Evolutionary conservation across 2,113 vertebrate species (phyloP).

Genomic region (Siphamia tubifer): DNA sequence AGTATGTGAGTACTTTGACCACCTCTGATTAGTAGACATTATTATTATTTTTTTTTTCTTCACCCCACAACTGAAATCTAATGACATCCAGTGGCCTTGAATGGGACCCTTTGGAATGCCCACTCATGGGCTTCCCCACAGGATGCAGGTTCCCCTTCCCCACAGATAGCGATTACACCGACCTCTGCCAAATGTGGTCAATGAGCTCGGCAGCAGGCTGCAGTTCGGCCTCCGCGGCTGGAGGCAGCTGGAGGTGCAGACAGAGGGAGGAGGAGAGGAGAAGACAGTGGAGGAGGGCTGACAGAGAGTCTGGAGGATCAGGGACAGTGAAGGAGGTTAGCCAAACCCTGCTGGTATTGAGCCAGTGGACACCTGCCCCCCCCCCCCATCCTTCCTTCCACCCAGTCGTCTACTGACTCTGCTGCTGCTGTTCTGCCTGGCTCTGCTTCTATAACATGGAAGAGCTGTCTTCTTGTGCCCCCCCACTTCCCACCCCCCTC

Average conservation of each 20-base stretch:
- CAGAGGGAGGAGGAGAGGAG: conserved; percentile 78
- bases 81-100: conserved; percentile 89
- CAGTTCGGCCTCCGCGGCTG: conserved; percentile 69
- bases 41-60: not conserved
- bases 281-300: conserved; percentile 83
- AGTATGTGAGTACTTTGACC: no score
- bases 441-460: conserved; percentile 27
- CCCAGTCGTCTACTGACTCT: not conserved
- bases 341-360: conserved; percentile 52
- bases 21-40: no score
- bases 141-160: conserved; percentile 73
- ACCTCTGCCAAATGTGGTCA: conserved; percentile 80
- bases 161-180: conserved; percentile 63
- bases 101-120: conserved; percentile 87
- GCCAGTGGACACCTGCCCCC: conserved; percentile 15
- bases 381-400: not conserved
- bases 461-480: not conserved
- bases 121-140: conserved; percentile 73
- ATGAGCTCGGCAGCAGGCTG: conserved; percentile 78
- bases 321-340: conserved; percentile 88
- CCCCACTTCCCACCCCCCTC: not conserved
- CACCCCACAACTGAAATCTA: conserved; percentile 73
- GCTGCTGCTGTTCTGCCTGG: conserved; percentile 10
- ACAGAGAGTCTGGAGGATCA: conserved; percentile 84
- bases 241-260: conserved; percentile 70